Conservation (phyloP, 2,113 vertebrate genomes). For the Neopipo cinnamomea region DNA sequence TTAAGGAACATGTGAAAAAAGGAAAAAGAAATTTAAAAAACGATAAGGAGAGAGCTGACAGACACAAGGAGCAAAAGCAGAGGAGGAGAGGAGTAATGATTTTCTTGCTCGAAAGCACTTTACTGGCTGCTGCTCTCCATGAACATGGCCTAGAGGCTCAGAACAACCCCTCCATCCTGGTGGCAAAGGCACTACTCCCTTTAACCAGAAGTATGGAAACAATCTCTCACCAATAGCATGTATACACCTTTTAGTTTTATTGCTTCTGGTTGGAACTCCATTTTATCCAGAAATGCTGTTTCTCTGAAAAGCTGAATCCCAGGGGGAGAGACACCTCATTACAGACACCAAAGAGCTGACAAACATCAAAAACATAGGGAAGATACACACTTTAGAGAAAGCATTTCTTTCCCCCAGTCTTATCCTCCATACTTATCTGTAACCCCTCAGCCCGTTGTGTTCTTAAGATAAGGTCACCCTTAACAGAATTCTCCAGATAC, state of each 20-base stretch:
- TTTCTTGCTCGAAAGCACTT: neutral
- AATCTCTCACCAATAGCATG: rapidly evolving
- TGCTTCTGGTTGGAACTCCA: neutral
- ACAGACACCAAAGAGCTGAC: neutral
- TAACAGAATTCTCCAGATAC: neutral
- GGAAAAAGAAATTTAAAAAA: neutral
- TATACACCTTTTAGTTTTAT: neutral
- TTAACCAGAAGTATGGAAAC: neutral
- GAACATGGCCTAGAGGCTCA: neutral
- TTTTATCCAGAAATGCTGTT: neutral
- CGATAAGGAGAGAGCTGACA: neutral
- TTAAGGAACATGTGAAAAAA: neutral
- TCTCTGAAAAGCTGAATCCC: neutral
- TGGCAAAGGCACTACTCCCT: neutral
- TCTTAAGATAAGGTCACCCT: neutral
- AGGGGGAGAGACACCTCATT: rapidly evolving
- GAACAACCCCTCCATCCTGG: neutral
- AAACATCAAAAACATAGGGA: neutral
- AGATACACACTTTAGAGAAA: neutral
- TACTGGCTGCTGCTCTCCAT: neutral
- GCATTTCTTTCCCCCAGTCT: neutral
- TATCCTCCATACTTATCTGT: neutral
- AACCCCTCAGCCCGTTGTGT: neutral
- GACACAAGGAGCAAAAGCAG: neutral
- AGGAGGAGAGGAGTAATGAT: neutral